Evolutionary conservation across 2,113 vertebrate species (phyloP).

Genomic region (Amazona guildingii): DNA sequence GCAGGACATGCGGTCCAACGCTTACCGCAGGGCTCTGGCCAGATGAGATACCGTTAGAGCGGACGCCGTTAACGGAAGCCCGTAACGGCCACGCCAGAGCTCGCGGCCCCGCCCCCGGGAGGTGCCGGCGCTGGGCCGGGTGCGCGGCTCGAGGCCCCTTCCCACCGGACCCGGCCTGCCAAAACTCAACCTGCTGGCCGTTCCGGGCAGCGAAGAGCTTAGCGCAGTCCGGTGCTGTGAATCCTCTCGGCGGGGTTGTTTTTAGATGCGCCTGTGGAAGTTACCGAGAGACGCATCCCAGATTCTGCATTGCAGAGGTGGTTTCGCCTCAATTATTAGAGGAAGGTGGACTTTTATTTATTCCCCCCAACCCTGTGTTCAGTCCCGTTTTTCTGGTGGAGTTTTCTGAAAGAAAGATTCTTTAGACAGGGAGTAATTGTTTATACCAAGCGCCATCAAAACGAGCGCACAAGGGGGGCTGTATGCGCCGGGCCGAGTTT

Average conservation of each 20-base stretch:
- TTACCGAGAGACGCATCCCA: rapidly evolving
- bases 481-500: neutral
- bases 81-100: neutral
- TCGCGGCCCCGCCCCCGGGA: neutral
- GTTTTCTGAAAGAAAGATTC: neutral
- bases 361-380: rapidly evolving
- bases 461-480: neutral
- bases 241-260: rapidly evolving
- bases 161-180: neutral
- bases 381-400: neutral
- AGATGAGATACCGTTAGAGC: neutral
- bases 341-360: neutral
- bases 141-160: neutral
- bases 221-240: neutral
- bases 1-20: rapidly evolving
- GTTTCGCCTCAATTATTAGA: neutral
- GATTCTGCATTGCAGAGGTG: rapidly evolving
- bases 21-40: no score
- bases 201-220: neutral
- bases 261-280: rapidly evolving
- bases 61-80: neutral
- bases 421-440: neutral
- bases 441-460: neutral
- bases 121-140: neutral
- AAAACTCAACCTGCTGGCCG: no score